These are phyloP conservation scores for Ophioninae sp. DNA, from an alignment of 2,888 invertebrate genomes.

Conservation along the genomic window DNA sequence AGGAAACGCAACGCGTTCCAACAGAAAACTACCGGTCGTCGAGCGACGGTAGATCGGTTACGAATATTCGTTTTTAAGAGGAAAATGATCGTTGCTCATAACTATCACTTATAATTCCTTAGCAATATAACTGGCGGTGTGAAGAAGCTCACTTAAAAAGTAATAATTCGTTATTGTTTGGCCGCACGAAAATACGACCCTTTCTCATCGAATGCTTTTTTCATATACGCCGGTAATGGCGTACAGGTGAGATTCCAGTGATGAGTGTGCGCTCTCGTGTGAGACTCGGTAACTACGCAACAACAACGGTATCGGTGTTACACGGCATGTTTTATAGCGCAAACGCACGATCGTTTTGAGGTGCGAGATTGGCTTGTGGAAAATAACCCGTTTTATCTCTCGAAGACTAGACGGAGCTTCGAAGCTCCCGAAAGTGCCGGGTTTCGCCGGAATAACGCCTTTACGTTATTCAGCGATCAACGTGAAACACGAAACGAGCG, in stretches of 20 bases:
- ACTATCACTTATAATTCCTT: background rate
- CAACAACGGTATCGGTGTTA: slow-evolving; percentile 25
- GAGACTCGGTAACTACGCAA: slow-evolving; percentile 37
- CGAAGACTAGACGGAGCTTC: background rate
- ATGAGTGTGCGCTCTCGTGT: slow-evolving; percentile 37
- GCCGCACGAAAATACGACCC: background rate
- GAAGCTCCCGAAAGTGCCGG: background rate
- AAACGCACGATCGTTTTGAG: slow-evolving; percentile 6
- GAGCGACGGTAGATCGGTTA: background rate
- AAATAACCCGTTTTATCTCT: slow-evolving; percentile 17
- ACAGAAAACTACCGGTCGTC: background rate
- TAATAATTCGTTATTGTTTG: background rate
- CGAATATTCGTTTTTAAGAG: background rate
- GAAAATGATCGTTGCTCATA: background rate
- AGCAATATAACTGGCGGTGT: background rate
- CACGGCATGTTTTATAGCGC: slow-evolving; percentile 6
- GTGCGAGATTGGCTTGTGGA: slow-evolving; percentile 19
- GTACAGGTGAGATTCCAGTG: slow-evolving; percentile 11
- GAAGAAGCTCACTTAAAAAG: background rate
- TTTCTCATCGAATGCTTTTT: background rate
- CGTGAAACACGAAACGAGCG: slow-evolving; percentile 12
- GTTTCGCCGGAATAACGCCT: background rate
- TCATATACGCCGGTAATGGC: background rate
- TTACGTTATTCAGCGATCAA: background rate
- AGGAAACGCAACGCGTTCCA: background rate